A percentile compares a stretch with the other conserved stretches of the same genome.
Conservation (phyloP, 2,797 vertebrate genomes). For the Crypturellus tataupa region DNA sequence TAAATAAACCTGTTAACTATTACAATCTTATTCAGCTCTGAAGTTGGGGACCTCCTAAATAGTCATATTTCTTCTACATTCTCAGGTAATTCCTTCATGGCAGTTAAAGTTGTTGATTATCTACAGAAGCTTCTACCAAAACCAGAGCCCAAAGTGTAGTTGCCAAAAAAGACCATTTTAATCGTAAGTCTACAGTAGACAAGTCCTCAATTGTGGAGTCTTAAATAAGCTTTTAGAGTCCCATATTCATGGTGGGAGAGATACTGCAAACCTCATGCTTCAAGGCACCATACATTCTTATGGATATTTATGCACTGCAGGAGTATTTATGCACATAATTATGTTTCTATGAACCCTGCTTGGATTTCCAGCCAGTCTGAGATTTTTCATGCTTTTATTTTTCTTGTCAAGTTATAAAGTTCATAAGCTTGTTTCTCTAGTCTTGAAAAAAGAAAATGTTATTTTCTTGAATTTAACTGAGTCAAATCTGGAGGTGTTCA, state of each 20-base stretch:
- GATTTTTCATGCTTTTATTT: background rate
- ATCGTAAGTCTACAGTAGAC: background rate
- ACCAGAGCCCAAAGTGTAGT: background rate
- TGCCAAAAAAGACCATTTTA: background rate
- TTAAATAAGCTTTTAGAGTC: background rate
- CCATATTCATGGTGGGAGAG: too few species aligned
- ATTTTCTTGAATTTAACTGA: background rate
- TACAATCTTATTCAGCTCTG: background rate
- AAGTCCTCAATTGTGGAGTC: background rate
- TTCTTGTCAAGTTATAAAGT: background rate
- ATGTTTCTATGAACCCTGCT: background rate
- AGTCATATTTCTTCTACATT: background rate
- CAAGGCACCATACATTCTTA: background rate
- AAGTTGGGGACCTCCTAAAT: background rate
- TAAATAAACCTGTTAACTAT: background rate
- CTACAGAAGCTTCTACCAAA: background rate
- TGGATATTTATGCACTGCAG: background rate
- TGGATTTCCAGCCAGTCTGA: background rate
- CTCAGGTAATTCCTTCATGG: fast-evolving
- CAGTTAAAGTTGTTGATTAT: background rate
- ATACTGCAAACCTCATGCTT: background rate
- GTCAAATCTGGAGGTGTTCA: background rate
- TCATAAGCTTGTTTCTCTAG: background rate
- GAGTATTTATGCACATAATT: background rate
- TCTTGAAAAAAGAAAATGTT: background rate